phyloP scores from a whole-genome alignment of 92 coral and sea anemone species.

The Isaurus tuberculatus region DNA sequence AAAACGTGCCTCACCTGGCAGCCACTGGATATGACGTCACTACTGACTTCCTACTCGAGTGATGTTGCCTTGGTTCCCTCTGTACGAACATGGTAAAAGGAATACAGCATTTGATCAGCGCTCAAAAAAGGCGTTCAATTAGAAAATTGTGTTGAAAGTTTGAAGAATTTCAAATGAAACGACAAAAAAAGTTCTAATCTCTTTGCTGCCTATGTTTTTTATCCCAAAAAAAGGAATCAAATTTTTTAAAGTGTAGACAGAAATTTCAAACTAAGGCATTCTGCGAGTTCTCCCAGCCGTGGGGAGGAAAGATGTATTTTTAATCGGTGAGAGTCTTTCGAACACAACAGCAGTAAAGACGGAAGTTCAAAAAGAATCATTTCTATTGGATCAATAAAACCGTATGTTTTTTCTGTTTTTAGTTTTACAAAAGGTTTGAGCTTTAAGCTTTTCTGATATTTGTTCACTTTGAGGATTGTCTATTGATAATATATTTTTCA shows the following conservation, averaged over 20 bases:
- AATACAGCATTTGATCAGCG: constrained; percentile 44
- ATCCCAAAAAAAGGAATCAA: background rate
- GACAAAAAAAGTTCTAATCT: background rate
- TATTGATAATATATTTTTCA: too few relatives aligned
- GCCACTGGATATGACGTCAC: constrained; percentile 92
- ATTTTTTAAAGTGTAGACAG: background rate
- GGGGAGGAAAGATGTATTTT: background rate
- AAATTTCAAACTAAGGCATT: background rate
- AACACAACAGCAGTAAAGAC: background rate
- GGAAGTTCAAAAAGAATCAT: background rate
- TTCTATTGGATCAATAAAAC: background rate
- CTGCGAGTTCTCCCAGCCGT: background rate
- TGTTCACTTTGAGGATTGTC: too few relatives aligned
- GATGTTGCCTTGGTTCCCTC: constrained; percentile 53
- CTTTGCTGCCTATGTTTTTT: background rate
- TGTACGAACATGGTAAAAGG: constrained; percentile 14
- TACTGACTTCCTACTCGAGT: constrained; percentile 74
- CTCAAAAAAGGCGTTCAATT: background rate
- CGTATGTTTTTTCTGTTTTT: background rate
- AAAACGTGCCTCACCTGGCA: constrained; percentile 90
- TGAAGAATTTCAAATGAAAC: background rate
- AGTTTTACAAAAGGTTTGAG: background rate
- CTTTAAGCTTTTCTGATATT: too few relatives aligned
- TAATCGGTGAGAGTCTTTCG: background rate
- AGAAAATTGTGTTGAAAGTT: background rate